These are phyloP conservation scores for Cacoxenus indagator DNA, from an alignment of 2,888 invertebrate genomes.

Conservation along the genomic window DNA sequence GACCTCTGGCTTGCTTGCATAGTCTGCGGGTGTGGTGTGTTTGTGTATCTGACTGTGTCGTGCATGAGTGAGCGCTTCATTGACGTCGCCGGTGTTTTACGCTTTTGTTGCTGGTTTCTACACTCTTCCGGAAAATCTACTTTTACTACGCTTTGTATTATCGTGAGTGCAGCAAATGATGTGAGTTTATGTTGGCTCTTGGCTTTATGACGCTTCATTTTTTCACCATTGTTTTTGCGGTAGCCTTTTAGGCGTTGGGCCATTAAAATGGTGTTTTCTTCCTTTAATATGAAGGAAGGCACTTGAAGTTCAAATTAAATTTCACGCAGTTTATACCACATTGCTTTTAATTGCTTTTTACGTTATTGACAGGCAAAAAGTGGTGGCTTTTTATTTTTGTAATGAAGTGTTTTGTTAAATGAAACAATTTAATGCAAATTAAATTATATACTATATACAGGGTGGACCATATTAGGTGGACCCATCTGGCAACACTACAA, in stretches of 20 bases:
- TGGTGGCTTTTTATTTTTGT: no score
- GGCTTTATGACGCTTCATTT: constrained; percentile 8
- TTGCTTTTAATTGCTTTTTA: no score
- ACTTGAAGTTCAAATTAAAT: no score
- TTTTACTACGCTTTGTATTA: not conserved
- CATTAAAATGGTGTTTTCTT: not conserved
- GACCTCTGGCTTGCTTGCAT: not conserved
- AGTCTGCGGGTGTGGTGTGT: not conserved
- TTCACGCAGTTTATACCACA: no score
- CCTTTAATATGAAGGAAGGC: no score
- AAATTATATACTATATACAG: no score
- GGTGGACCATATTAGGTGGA: no score
- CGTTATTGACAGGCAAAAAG: no score
- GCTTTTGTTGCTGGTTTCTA: not conserved
- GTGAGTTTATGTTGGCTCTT: constrained; percentile 5
- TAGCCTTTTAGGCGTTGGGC: not conserved
- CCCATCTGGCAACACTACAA: no score
- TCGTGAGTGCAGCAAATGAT: not conserved
- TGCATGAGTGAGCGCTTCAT: not conserved
- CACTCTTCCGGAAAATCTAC: constrained; percentile 7
- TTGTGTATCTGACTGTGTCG: not conserved
- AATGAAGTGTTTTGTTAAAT: no score
- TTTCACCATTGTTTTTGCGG: not conserved
- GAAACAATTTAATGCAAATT: no score
- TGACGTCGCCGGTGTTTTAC: constrained; percentile 6